Conservation (phyloP, 2,888 invertebrate genomes). For the Callosobruchus maculatus region DNA sequence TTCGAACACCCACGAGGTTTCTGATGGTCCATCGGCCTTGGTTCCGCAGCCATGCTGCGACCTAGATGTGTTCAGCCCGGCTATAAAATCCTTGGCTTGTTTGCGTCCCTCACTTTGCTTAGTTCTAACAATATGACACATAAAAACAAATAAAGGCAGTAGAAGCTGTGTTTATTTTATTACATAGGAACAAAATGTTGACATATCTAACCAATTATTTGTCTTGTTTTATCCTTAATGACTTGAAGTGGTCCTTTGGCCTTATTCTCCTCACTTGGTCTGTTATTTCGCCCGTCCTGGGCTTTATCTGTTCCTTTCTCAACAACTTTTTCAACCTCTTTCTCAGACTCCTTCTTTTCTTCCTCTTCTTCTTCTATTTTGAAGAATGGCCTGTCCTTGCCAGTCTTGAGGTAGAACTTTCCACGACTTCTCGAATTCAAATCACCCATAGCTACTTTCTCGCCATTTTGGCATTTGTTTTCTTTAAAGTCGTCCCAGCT, state of each 20-base stretch:
- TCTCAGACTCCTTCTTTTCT: background rate
- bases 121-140: no score
- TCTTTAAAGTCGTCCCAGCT: conserved; percentile 24
- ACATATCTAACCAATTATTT: background rate
- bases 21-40: no score
- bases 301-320: background rate
- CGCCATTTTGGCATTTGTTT: conserved; percentile 23
- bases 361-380: conserved; percentile 10
- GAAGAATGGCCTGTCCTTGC: conserved; percentile 30
- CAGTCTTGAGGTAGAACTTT: conserved; percentile 34
- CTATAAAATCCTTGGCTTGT: no score
- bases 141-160: no score
- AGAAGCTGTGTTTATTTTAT: no score
- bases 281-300: background rate
- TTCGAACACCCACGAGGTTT: no score
- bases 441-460: conserved; percentile 30
- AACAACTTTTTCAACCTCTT: background rate
- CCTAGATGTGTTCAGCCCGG: no score
- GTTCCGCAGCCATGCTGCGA: no score
- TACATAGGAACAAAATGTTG: no score
- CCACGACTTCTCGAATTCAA: conserved; percentile 26
- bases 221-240: background rate
- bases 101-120: no score
- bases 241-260: background rate
- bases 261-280: background rate